phyloP scores from a whole-genome alignment of 2,113 vertebrate species.

The Rhineura floridana region DNA sequence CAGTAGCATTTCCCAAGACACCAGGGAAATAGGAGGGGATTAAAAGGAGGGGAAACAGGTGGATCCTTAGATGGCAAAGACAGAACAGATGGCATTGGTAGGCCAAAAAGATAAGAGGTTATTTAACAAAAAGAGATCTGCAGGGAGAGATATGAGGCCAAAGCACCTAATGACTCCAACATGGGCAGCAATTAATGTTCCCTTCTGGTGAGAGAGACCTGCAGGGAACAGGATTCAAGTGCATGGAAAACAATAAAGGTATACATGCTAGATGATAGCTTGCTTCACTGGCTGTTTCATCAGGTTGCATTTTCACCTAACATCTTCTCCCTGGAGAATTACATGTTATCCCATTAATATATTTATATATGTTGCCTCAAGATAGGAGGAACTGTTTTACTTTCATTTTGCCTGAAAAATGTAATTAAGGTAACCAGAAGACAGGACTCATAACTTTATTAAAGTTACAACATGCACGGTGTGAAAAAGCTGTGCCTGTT shows the following conservation, averaged over 20 bases:
- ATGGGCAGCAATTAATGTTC: not conserved
- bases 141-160: not conserved
- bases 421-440: not conserved
- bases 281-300: not conserved
- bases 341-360: not conserved
- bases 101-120: not conserved
- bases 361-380: too few relatives aligned
- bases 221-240: not conserved
- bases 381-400: not conserved
- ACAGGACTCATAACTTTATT: not conserved
- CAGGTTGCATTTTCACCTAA: not conserved
- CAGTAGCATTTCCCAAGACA: not conserved
- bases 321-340: not conserved
- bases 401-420: not conserved
- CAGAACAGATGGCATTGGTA: fast-evolving
- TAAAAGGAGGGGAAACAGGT: slow-evolving; percentile 11
- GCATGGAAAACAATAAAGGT: not conserved
- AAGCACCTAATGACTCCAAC: not conserved
- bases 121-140: not conserved
- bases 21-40: not conserved
- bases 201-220: not conserved
- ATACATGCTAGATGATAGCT: not conserved
- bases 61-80: not conserved
- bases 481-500: not conserved
- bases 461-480: not conserved